Conservation (phyloP, 2,113 vertebrate genomes). For the Collichthys lucidus region DNA sequence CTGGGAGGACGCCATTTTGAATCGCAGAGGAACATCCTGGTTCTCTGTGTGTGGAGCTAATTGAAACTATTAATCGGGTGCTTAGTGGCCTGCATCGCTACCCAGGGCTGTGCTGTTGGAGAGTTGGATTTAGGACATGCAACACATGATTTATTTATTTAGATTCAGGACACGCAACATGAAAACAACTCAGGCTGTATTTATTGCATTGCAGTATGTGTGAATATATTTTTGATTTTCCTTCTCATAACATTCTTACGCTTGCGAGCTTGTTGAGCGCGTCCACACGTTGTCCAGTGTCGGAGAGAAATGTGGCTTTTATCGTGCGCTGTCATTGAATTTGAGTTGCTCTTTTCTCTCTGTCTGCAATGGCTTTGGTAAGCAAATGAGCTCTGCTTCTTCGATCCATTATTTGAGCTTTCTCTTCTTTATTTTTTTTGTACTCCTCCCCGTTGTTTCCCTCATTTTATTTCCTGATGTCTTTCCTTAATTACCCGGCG, state of each 20-base stretch:
- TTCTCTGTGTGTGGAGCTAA: constrained; percentile 71
- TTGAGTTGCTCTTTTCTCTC: constrained; percentile 66
- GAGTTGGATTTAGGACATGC: constrained; percentile 15
- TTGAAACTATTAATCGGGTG: constrained; percentile 45
- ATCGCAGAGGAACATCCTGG: constrained; percentile 38
- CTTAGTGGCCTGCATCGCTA: constrained; percentile 47
- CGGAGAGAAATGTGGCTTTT: constrained; percentile 23
- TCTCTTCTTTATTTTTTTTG: constrained; percentile 77
- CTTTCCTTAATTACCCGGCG: constrained; percentile 67
- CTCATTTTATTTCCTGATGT: constrained; percentile 66
- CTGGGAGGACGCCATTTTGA: constrained; percentile 61
- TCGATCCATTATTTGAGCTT: constrained; percentile 76
- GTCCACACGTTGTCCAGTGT: constrained; percentile 21
- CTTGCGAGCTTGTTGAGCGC: constrained; percentile 59
- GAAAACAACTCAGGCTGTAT: not conserved
- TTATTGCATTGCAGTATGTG: constrained; percentile 30
- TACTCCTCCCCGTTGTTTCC: constrained; percentile 64
- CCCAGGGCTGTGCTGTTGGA: constrained; percentile 25
- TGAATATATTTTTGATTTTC: constrained; percentile 26
- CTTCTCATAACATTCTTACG: constrained; percentile 51
- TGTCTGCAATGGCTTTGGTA: constrained; percentile 68
- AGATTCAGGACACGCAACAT: not conserved
- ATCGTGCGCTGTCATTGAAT: constrained; percentile 35
- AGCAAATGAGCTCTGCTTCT: constrained; percentile 68
- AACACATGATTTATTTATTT: not conserved